A percentile compares a stretch with the other conserved stretches of the same genome.
Evolutionary conservation across 2,888 invertebrate species (phyloP).

Genomic region (Phyllotreta striolata): DNA sequence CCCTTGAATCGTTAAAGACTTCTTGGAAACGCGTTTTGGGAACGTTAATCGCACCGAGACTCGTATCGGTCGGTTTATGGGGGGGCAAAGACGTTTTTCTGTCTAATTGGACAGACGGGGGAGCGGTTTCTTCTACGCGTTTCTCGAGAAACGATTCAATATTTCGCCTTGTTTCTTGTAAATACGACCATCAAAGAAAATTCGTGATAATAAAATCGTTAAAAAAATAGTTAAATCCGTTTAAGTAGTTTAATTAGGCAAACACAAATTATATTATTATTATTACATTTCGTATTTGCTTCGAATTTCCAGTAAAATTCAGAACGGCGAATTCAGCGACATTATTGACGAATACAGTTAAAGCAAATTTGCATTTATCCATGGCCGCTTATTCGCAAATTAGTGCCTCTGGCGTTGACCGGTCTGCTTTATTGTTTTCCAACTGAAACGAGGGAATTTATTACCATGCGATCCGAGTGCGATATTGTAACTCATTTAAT

Average conservation of each 20-base stretch:
- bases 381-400: slow-evolving; percentile 33
- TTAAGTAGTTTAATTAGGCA: too few species aligned
- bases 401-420: slow-evolving; percentile 30
- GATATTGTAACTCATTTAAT: slow-evolving; percentile 21
- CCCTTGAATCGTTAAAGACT: slow-evolving; percentile 20
- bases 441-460: slow-evolving; percentile 29
- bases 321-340: slow-evolving; percentile 7
- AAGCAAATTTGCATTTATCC: slow-evolving; percentile 26
- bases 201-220: too few species aligned
- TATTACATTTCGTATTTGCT: background rate
- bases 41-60: slow-evolving; percentile 23
- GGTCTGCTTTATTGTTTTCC: slow-evolving; percentile 26
- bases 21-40: slow-evolving; percentile 27
- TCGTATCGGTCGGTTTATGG: slow-evolving; percentile 24
- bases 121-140: background rate
- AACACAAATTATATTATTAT: too few species aligned
- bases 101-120: slow-evolving; percentile 19
- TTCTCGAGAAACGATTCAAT: background rate
- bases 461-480: slow-evolving; percentile 13
- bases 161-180: background rate
- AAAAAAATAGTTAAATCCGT: too few species aligned
- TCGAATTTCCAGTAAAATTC: background rate
- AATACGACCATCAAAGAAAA: too few species aligned
- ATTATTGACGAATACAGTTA: slow-evolving; percentile 20
- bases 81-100: slow-evolving; percentile 19